phyloP scores from a whole-genome alignment of 2,797 vertebrate genomes.

The Hippopotamyrus pictus region DNA sequence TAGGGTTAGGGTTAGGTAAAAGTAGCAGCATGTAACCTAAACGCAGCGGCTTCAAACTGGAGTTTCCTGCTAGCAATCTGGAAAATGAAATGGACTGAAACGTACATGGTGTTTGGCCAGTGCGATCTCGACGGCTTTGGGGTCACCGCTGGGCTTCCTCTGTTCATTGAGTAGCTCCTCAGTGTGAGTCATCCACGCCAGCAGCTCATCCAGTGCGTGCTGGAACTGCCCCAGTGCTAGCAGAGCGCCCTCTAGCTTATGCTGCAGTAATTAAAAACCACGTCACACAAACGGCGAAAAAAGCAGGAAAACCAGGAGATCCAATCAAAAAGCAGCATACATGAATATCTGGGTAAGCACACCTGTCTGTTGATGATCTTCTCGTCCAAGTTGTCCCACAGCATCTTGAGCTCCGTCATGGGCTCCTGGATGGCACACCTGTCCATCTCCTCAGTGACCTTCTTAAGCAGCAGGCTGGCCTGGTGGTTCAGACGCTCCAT shows the following conservation, averaged over 20 bases:
- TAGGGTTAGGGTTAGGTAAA: too few relatives aligned
- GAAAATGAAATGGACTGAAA: slow-evolving; percentile 26
- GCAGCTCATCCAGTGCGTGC: slow-evolving; percentile 89
- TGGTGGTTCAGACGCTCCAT: slow-evolving; percentile 96
- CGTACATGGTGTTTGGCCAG: slow-evolving; percentile 96
- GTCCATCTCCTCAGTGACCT: slow-evolving; percentile 77
- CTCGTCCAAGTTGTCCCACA: slow-evolving; percentile 86
- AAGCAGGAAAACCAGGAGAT: neutral
- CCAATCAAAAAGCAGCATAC: neutral
- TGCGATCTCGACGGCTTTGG: slow-evolving; percentile 95
- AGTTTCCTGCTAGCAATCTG: neutral
- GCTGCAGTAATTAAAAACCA: slow-evolving; percentile 59
- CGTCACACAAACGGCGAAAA: neutral
- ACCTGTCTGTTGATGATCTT: slow-evolving; percentile 93
- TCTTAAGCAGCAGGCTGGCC: slow-evolving; percentile 85
- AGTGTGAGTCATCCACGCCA: slow-evolving; percentile 89
- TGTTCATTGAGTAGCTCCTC: slow-evolving; percentile 88
- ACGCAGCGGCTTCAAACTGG: neutral
- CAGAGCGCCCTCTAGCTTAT: slow-evolving; percentile 92
- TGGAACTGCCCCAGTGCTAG: slow-evolving; percentile 96
- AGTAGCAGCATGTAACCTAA: neutral
- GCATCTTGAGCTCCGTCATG: slow-evolving; percentile 80
- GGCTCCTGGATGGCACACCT: slow-evolving; percentile 84
- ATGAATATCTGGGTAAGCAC: slow-evolving; percentile 24
- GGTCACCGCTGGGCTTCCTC: slow-evolving; percentile 85